Base-by-base conservation (phyloP, 2,113 vertebrate genomes). In the Arothron firmamentum region DNA sequence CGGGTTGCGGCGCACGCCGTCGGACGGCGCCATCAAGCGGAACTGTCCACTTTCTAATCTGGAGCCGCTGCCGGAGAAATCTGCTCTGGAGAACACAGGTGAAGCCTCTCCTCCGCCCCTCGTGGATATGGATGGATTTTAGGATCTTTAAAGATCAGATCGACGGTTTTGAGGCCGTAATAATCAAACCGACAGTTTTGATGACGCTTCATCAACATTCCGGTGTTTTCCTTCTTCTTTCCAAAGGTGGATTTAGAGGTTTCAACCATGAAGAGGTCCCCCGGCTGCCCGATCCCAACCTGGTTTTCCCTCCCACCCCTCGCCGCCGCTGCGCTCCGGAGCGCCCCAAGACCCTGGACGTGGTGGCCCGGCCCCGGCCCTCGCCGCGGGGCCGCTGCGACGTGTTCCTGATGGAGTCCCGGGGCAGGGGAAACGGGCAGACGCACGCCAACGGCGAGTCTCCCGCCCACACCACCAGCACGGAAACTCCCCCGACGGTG, bases 321-420 rank as follows among this genome's bases (percentile, higher is more conserved):
- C 91, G 95, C 31, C 94, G 95, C 28, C 91, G 96, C 82, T 92
- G 94, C 73, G 92, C 93, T 20, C 91, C 95, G 16, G 96, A 98
- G 85, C 94, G 96, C 59, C 96, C 96, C 65, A 98, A 98, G 87
- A 99, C 96, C 2, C 54, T 98, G 75, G 95, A 99, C 85, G 94
- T 99, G 75, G 86, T 95, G 54, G 92, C 94, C 16, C 91, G 96
- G 49, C 96, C 96, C 7, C 95, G 96, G 25, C 96, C 96, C 25
- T 94, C 93, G 11, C 93, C 94, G 2, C 90, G 94, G 62, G 89
- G 92, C 0, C 92, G 94, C 49, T 85, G 92, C 17, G 95, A 96
- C 46, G 91, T 92, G 3, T 94, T 93, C 82, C 94, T 92, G 93
- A 90, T 92, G 4, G 93, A 94, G 59, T 83, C 87, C 0, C 67